Conservation (phyloP, 2,888 invertebrate species). For the Sicus ferrugineus region DNA sequence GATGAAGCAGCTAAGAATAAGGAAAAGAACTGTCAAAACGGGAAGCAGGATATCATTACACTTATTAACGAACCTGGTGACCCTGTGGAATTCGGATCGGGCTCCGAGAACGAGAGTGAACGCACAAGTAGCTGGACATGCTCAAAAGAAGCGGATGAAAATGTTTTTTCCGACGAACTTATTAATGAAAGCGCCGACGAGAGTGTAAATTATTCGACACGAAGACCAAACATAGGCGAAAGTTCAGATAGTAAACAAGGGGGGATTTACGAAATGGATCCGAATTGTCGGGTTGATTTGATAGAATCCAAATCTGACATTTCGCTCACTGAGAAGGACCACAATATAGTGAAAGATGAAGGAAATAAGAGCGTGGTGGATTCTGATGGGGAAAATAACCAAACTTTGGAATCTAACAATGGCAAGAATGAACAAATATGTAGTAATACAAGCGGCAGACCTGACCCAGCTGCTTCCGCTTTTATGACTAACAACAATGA, state of each 20-base stretch:
- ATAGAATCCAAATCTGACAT: not conserved
- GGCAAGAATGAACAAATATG: too few relatives aligned
- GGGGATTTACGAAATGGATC: conserved; percentile 34
- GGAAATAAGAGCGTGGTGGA: not conserved
- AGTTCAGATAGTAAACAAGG: conserved; percentile 9
- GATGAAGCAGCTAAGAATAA: not conserved
- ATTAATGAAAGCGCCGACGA: conserved; percentile 19
- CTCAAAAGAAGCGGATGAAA: conserved; percentile 36
- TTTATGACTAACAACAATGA: too few relatives aligned
- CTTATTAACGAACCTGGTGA: conserved; percentile 17
- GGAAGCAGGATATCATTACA: not conserved
- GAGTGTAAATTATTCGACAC: not conserved
- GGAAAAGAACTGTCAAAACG: not conserved
- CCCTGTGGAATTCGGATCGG: conserved; percentile 17
- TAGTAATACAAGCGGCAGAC: too few relatives aligned
- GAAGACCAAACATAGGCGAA: not conserved
- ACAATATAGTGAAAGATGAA: not conserved
- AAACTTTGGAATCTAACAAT: too few relatives aligned
- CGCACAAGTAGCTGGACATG: conserved; percentile 35
- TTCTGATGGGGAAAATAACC: too few relatives aligned
- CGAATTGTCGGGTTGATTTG: not conserved
- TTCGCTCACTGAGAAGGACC: not conserved
- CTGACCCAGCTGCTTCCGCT: too few relatives aligned
- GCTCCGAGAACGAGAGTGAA: conserved; percentile 34
- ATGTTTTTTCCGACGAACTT: conserved; percentile 36